Conservation (phyloP, 2,888 invertebrate genomes). For the Melinopterus prodromus region DNA sequence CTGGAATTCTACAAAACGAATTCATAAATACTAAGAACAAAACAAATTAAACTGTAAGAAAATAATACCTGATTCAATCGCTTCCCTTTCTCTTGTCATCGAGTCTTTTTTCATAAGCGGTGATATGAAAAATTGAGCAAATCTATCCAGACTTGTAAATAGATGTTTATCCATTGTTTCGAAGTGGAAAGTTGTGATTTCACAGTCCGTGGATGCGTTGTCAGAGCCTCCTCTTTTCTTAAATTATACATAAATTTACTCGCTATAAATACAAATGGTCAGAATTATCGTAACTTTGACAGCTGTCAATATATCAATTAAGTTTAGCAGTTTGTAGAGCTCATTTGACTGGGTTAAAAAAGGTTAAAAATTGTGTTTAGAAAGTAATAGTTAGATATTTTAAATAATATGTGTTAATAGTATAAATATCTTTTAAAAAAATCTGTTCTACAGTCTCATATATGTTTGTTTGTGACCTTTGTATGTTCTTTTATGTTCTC, state of each 20-base stretch:
- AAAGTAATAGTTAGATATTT: no score
- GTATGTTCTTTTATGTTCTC: no score
- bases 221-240: conserved; percentile 84
- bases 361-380: no score
- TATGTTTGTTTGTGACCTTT: no score
- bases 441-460: no score
- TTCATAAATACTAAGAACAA: not conserved
- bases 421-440: no score
- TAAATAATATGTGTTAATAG: no score
- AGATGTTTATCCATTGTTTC: conserved; percentile 85
- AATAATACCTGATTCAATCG: conserved; percentile 80
- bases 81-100: conserved; percentile 86
- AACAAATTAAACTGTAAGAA: not conserved
- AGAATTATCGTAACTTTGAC: conserved; percentile 38
- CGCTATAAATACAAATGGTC: not conserved
- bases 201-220: conserved; percentile 89
- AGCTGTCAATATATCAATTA: no score
- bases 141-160: conserved; percentile 79
- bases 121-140: conserved; percentile 87
- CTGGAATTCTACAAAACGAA: conserved; percentile 75
- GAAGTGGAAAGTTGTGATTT: conserved; percentile 88
- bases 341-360: no score
- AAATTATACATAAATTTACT: conserved; percentile 41
- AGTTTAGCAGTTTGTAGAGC: no score
- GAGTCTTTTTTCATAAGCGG: conserved; percentile 87